phyloP scores from a whole-genome alignment of 2,113 vertebrate genomes.

The Xiphophorus maculatus region DNA sequence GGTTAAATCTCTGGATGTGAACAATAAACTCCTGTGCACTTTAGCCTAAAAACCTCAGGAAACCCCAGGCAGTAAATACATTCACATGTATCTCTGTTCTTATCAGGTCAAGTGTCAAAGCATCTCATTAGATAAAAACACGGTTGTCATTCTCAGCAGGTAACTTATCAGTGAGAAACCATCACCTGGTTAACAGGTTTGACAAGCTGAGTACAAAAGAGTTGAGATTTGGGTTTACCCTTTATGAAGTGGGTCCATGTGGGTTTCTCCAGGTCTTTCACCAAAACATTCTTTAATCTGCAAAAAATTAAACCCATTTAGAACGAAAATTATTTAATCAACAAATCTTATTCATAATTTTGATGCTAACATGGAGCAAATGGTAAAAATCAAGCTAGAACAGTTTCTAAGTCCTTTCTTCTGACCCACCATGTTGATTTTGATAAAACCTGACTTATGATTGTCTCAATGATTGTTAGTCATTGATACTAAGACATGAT shows the following conservation, averaged over 20 bases:
- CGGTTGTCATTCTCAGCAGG: background rate
- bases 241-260: constrained; percentile 78
- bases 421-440: too few relatives aligned
- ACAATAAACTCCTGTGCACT: background rate
- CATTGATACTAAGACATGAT: too few relatives aligned
- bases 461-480: too few relatives aligned
- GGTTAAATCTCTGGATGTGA: constrained; percentile 9
- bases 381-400: background rate
- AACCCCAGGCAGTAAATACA: background rate
- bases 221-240: constrained; percentile 74
- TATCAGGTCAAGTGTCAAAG: constrained; percentile 28
- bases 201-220: background rate
- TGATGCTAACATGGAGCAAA: background rate
- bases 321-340: background rate
- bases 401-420: too few relatives aligned
- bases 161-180: constrained; percentile 6
- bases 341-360: too few relatives aligned
- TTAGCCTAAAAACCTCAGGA: constrained; percentile 3
- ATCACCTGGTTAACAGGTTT: background rate
- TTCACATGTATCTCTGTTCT: constrained; percentile 6
- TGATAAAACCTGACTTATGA: too few relatives aligned
- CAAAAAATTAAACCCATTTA: constrained; percentile 26
- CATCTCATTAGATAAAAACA: background rate
- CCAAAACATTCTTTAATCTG: constrained; percentile 78
- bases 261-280: constrained; percentile 71